Evolutionary conservation across 2,797 vertebrate species (phyloP), one percentile per base, ranked within the genome.

Genomic region (Xerus rutilus): DNA sequence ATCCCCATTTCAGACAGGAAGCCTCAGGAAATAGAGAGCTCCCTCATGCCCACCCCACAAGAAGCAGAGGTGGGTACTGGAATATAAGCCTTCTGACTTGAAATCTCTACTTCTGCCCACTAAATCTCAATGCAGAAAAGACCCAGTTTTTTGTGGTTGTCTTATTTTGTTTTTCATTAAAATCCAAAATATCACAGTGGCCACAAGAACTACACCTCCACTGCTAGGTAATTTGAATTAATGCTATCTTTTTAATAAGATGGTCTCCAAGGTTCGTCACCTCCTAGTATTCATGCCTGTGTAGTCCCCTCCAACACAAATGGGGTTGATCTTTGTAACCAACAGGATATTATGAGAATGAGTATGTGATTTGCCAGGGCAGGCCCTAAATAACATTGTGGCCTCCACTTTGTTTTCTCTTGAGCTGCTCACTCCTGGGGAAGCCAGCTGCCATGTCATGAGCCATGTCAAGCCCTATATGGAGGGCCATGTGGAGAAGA

Each of bases 91-190:
- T 54, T 74, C 81, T 43, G 12, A 82, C 2, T 89, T 14, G 12
- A 86, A 81, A 74, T 73, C 49, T 84, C 62, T 25, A 70, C 43
- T 57, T 84, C 79, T 25, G 8, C 47, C 76, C 70, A 54, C 59
- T 39, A 89, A 76, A 47, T 67, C 52, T 43, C 76, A 74, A 35
- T n/a, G 28, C 6, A 23, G 30, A 43, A 12, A 4, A 93, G 35
- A 7, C 20, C 23, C 43, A 85, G 25, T 13, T 59, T 79, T 45
- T 35, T 9, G 52, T 49, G 32, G 39, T 7, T 12, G 12, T 74
- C 89, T 85, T 35, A 13, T 35, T 89, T 83, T 6, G 18, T 20
- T 95, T 85, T 65, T 69, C 59, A 82, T 59, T 90, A 90, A 73
- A 93, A 78, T 59, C 23, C 59, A 59, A 67, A 59, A 49, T 14